Percentiles rank a stretch among this genome's conserved stretches.
Conservation (phyloP, 37 sponge, comb jelly and placozoan genomes). For the Beroe ovata region DNA sequence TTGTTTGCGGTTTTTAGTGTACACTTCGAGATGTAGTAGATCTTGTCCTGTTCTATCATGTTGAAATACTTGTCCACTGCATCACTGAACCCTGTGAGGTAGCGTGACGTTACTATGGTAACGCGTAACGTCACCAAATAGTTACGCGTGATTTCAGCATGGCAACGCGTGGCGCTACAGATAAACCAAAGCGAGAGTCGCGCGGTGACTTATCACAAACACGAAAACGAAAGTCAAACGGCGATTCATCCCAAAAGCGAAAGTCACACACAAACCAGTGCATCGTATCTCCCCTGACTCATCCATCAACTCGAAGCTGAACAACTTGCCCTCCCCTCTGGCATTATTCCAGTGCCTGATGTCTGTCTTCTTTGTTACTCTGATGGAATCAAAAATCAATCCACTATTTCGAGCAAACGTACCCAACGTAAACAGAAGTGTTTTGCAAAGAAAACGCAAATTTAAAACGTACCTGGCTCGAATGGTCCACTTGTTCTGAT, state of each 20-base stretch:
- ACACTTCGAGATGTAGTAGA: constrained; percentile 78
- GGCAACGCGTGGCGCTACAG: too few species aligned
- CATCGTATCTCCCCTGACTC: constrained; percentile 67
- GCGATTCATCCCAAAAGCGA: constrained; percentile 77
- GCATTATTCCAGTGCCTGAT: constrained; percentile 86
- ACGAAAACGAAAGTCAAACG: constrained; percentile 34
- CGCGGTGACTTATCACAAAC: constrained; percentile 81
- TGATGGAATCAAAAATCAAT: background rate
- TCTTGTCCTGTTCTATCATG: constrained; percentile 78
- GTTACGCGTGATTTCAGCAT: too few species aligned
- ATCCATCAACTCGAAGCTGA: constrained; percentile 85
- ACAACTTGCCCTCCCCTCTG: constrained; percentile 83
- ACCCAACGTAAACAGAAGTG: too few species aligned
- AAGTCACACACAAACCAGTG: background rate
- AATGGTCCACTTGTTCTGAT: constrained; percentile 77
- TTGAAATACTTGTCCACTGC: constrained; percentile 75
- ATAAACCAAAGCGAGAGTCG: too few species aligned
- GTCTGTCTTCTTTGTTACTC: constrained; percentile 80
- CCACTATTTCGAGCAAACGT: too few species aligned
- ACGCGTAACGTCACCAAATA: too few species aligned
- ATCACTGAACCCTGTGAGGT: constrained; percentile 84
- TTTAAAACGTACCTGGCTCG: constrained; percentile 19
- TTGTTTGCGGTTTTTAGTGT: constrained; percentile 87
- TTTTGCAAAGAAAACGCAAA: too few species aligned
- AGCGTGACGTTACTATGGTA: too few species aligned